phyloP scores from a whole-genome alignment of 1,140 invertebrate species.

The Helicorthomorpha holstii region DNA sequence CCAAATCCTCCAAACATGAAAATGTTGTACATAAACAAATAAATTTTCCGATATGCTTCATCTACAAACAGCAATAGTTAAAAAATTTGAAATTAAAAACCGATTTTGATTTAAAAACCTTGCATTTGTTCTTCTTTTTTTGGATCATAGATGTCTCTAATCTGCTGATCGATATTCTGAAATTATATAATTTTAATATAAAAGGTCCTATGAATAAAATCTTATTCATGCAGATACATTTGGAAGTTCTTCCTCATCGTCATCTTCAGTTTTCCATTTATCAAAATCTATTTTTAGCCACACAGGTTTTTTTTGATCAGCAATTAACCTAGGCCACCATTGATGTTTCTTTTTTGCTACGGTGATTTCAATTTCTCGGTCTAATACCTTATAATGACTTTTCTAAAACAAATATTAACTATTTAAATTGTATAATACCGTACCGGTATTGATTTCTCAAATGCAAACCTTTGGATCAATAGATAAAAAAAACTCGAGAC shows the following conservation, averaged over 20 bases:
- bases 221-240: too few relatives aligned
- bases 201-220: too few relatives aligned
- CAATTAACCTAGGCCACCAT: constrained; percentile 68
- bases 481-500: constrained; percentile 45
- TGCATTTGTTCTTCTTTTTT: not conserved
- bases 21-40: not conserved
- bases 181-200: not conserved
- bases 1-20: not conserved
- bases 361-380: constrained; percentile 55
- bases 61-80: not conserved
- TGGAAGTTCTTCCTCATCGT: constrained; percentile 40
- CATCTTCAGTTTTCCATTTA: constrained; percentile 39
- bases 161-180: not conserved
- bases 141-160: not conserved
- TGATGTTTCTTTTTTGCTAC: constrained; percentile 46
- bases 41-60: not conserved
- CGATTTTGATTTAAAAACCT: not conserved
- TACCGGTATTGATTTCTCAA: constrained; percentile 6
- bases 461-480: constrained; percentile 45
- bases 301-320: constrained; percentile 56
- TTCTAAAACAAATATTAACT: not conserved
- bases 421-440: too few relatives aligned
- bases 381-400: constrained; percentile 41
- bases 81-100: not conserved
- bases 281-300: constrained; percentile 89